These are phyloP conservation scores for Strigamia crassipes DNA, from an alignment of 2,888 invertebrate genomes.

Conservation along the genomic window DNA sequence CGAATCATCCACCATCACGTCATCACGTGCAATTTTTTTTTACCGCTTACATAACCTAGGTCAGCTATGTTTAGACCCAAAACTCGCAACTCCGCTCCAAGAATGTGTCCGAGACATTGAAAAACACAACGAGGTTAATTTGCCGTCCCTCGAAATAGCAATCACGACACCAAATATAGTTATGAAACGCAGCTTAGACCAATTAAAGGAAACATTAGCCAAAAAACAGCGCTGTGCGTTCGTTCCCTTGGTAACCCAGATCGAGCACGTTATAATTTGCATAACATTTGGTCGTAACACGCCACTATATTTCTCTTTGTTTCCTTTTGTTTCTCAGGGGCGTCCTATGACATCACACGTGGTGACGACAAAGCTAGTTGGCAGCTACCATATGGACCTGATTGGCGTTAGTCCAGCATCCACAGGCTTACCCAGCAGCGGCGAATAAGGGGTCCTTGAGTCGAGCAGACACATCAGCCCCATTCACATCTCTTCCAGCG, in stretches of 20 bases:
- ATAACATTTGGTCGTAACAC: too few species aligned
- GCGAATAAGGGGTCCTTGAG: constrained; percentile 13
- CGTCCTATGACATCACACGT: not conserved
- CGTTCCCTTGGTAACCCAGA: not conserved
- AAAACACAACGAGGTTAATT: not conserved
- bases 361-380: not conserved
- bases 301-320: not conserved
- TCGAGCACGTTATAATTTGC: too few species aligned
- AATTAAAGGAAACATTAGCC: not conserved
- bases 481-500: constrained; percentile 23
- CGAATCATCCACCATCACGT: not conserved
- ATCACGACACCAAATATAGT: not conserved
- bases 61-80: not conserved
- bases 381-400: constrained; percentile 14
- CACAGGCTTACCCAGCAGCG: not conserved
- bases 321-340: not conserved
- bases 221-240: not conserved
- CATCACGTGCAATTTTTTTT: not conserved
- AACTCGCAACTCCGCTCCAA: not conserved
- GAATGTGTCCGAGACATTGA: not conserved
- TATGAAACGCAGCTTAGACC: not conserved
- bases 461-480: not conserved
- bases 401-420: constrained; percentile 1
- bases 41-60: not conserved
- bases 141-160: not conserved